A percentile compares a stretch with the other conserved stretches of the same genome.
Conservation (phyloP, 2,888 invertebrate genomes). For the Scelioninae gen. 2 region DNA sequence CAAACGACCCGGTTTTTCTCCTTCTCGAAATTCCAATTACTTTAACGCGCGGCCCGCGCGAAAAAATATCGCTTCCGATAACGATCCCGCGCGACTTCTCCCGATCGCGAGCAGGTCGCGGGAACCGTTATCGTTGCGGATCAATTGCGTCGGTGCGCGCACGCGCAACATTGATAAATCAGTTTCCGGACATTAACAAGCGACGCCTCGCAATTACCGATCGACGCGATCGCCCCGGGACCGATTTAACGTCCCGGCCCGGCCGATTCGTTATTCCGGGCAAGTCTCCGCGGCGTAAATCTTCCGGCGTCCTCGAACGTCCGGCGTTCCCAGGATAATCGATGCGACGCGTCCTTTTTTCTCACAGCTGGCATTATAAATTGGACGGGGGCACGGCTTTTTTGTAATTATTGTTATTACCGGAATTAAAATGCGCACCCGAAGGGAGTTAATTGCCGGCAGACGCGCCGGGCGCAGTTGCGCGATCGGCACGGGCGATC, state of each 20-base stretch:
- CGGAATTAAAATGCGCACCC: slow-evolving; percentile 17
- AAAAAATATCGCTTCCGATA: no score
- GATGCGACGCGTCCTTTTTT: slow-evolving; percentile 22
- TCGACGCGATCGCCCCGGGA: slow-evolving; percentile 53
- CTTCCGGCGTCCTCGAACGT: slow-evolving; percentile 46
- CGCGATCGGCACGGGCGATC: no score
- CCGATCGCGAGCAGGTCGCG: slow-evolving; percentile 47
- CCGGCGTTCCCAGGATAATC: slow-evolving; percentile 40
- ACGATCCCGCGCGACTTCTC: no score
- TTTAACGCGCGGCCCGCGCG: no score
- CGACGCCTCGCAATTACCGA: slow-evolving; percentile 59
- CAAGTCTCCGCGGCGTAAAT: slow-evolving; percentile 46
- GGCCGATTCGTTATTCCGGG: slow-evolving; percentile 49
- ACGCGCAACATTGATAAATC: slow-evolving; percentile 57
- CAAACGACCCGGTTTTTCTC: no score
- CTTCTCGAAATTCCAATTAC: no score
- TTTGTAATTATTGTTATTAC: slow-evolving; percentile 38
- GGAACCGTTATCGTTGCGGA: slow-evolving; percentile 52
- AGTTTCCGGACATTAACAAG: slow-evolving; percentile 58
- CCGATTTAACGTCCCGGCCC: slow-evolving; percentile 56
- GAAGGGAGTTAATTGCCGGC: slow-evolving; percentile 22
- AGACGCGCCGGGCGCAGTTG: no score
- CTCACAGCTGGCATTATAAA: slow-evolving; percentile 36
- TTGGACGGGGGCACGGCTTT: slow-evolving; percentile 29
- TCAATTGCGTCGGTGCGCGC: slow-evolving; percentile 54